Conservation (phyloP, 2,113 vertebrate species). For the Nothoprocta pentlandii region DNA sequence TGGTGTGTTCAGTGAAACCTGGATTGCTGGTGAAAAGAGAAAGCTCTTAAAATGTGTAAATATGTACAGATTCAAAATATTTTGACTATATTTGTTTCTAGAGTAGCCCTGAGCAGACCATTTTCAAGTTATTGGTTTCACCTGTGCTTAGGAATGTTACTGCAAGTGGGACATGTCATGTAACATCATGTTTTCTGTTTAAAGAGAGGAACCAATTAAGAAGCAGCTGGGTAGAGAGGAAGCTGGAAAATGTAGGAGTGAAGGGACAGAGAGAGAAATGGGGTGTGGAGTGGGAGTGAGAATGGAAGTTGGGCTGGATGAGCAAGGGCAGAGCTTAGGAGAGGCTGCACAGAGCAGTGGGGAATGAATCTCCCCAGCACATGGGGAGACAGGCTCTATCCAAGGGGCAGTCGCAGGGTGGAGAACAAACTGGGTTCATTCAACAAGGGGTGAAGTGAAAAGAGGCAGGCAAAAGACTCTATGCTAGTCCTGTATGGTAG, state of each 20-base stretch:
- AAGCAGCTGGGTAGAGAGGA: neutral
- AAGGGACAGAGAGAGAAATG: neutral
- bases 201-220: neutral
- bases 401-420: neutral
- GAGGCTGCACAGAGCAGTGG: neutral
- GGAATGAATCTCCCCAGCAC: neutral
- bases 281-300: neutral
- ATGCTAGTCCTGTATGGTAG: too few relatives aligned
- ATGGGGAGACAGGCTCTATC: neutral
- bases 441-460: neutral
- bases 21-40: neutral
- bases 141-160: neutral
- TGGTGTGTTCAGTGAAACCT: neutral
- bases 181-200: neutral
- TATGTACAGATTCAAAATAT: neutral
- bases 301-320: neutral
- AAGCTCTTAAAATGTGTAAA: neutral
- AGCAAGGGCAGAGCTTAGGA: neutral
- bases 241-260: neutral
- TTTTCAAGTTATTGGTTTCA: neutral
- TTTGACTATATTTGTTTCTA: neutral
- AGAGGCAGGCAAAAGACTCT: neutral
- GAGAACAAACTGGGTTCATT: neutral
- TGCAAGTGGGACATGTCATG: rapidly evolving
- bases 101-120: neutral